These are phyloP conservation scores for Strongylocentrotus purpuratus DNA, from an alignment of 35 echinoderm and acorn worm species.

Conservation along the genomic window DNA sequence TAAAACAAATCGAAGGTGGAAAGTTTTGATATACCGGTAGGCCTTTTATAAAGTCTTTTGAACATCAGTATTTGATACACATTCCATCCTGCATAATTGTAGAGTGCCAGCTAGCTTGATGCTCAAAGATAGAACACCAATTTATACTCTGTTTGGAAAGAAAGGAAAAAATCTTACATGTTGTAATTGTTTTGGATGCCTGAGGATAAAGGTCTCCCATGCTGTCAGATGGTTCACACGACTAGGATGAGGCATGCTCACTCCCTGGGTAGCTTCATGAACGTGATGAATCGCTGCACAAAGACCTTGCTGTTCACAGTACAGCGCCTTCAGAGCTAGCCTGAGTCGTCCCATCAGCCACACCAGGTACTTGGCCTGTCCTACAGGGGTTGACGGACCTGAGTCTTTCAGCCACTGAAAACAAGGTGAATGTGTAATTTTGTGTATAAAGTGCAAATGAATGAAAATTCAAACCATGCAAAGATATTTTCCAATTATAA, in stretches of 20 bases:
- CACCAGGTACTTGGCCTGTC: slow-evolving; percentile 36
- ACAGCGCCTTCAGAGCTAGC: slow-evolving; percentile 38
- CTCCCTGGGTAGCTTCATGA: slow-evolving; percentile 58
- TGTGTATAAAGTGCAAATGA: too few relatives aligned
- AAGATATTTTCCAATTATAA: too few relatives aligned
- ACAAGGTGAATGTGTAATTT: background rate
- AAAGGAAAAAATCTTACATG: slow-evolving; percentile 4
- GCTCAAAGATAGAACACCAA: too few relatives aligned
- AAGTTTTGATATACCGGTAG: too few relatives aligned
- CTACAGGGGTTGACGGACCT: background rate
- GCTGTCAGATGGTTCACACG: slow-evolving; percentile 39
- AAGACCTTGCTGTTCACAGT: slow-evolving; percentile 53
- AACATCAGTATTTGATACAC: too few relatives aligned
- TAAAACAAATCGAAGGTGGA: too few relatives aligned
- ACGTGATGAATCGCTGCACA: slow-evolving; percentile 53
- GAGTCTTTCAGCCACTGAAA: background rate
- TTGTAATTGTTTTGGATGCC: slow-evolving; percentile 59
- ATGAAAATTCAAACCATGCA: too few relatives aligned
- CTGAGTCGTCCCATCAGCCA: slow-evolving; percentile 58
- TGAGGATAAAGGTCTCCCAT: slow-evolving; percentile 59
- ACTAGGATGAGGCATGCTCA: background rate
- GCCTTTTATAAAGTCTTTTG: too few relatives aligned
- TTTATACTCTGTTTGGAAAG: too few relatives aligned
- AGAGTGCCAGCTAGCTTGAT: too few relatives aligned
- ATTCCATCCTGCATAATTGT: too few relatives aligned